Evolutionary conservation across 35 echinoderm and acorn worm genomes (phyloP).

Genomic region (Ophiothrix spiculata): DNA sequence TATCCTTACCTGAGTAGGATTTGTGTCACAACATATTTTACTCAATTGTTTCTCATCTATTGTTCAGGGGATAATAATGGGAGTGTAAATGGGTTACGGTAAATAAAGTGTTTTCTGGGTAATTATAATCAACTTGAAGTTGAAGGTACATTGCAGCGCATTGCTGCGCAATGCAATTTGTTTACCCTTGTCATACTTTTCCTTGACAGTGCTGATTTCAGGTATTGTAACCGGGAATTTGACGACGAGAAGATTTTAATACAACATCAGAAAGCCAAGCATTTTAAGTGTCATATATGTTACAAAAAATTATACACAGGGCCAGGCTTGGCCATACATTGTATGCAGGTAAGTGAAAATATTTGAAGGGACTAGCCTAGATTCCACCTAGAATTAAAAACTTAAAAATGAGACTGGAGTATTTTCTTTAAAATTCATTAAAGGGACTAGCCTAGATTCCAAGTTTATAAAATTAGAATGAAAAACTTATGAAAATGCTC

Average conservation of each 20-base stretch:
- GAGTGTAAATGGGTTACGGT: neutral
- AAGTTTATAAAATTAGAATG: neutral
- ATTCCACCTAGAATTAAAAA: too few relatives aligned
- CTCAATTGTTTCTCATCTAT: neutral
- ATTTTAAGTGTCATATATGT: conserved; percentile 98
- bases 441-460: too few relatives aligned
- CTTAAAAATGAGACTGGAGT: too few relatives aligned
- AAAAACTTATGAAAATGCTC: too few relatives aligned
- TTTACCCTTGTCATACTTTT: conserved; percentile 42
- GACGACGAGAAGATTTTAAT: conserved; percentile 97
- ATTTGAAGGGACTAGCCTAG: too few relatives aligned
- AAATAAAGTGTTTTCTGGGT: neutral
- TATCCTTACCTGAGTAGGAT: neutral
- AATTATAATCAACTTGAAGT: neutral
- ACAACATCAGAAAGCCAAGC: conserved; percentile 97
- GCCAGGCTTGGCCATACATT: conserved; percentile 93
- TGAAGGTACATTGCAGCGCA: neutral
- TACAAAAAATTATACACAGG: conserved; percentile 97
- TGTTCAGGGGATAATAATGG: neutral
- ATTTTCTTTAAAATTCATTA: too few relatives aligned
- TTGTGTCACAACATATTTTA: too few relatives aligned
- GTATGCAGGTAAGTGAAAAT: conserved; percentile 84
- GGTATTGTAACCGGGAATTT: conserved; percentile 98
- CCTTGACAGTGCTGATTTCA: conserved; percentile 28
- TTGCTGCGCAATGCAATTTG: neutral